Conservation (phyloP, 2,797 vertebrate species). For the Protonibea diacanthus region DNA sequence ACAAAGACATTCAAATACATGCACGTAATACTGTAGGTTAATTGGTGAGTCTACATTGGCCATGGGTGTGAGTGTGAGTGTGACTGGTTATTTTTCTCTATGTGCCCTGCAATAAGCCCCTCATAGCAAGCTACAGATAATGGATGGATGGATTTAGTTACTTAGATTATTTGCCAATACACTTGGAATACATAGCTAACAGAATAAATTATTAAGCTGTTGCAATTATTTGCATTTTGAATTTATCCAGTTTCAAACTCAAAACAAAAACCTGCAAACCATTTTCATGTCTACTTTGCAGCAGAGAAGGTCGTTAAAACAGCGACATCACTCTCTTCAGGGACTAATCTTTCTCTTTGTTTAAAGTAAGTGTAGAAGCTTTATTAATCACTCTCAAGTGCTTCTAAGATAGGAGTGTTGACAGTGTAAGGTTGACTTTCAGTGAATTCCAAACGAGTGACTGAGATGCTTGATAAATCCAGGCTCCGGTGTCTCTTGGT, state of each 20-base stretch:
- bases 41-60: no score
- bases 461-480: constrained; percentile 4
- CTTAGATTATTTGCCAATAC: background rate
- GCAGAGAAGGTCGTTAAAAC: background rate
- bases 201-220: background rate
- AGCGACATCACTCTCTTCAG: background rate
- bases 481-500: background rate
- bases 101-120: no score
- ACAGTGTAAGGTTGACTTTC: constrained; percentile 2
- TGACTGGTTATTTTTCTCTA: no score
- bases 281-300: constrained; percentile 3
- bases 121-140: background rate
- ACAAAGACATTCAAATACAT: no score
- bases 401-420: background rate
- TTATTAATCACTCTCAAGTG: constrained; percentile 8
- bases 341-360: background rate
- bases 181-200: background rate
- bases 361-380: background rate
- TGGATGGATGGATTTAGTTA: background rate
- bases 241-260: background rate
- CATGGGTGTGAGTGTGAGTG: no score
- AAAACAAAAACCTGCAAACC: background rate
- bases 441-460: background rate
- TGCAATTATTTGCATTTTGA: background rate
- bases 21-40: no score